Evolutionary conservation across 2,797 vertebrate species (phyloP).

Genomic region (Cynopterus sphinx): DNA sequence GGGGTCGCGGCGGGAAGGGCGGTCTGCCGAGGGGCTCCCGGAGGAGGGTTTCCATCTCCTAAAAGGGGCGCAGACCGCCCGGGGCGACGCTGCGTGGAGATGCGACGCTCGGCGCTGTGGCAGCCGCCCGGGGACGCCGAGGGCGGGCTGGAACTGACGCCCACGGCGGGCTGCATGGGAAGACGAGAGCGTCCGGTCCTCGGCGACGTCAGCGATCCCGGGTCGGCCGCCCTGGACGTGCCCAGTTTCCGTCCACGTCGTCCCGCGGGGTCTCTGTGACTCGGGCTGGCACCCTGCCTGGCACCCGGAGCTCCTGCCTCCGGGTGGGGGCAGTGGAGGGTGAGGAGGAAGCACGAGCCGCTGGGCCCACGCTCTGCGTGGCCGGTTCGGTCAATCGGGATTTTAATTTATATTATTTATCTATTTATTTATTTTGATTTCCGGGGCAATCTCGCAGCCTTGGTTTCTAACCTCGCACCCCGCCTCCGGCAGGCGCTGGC

Average conservation of each 20-base stretch:
- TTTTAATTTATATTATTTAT: neutral
- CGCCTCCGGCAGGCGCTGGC: accelerated
- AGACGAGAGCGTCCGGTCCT: too few relatives aligned
- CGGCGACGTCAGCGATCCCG: accelerated
- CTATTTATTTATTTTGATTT: neutral
- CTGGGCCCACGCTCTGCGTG: too few relatives aligned
- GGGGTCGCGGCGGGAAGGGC: neutral
- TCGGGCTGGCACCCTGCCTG: neutral
- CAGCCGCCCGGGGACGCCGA: neutral
- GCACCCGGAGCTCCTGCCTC: neutral
- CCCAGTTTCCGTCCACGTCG: neutral
- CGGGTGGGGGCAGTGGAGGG: neutral
- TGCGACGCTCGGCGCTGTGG: neutral
- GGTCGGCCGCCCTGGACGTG: neutral
- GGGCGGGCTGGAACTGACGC: neutral
- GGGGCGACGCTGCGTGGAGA: neutral
- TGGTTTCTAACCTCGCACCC: neutral
- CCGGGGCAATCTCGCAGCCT: too few relatives aligned
- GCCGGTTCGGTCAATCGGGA: too few relatives aligned
- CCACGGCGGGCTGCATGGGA: neutral
- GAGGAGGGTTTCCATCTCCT: neutral
- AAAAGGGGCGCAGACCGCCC: neutral
- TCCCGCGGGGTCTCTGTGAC: neutral
- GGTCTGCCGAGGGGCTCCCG: neutral
- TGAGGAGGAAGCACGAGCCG: neutral